Evolutionary conservation across 2,113 vertebrate species (phyloP).

Genomic region (Phalacrocorax brasilianus): DNA sequence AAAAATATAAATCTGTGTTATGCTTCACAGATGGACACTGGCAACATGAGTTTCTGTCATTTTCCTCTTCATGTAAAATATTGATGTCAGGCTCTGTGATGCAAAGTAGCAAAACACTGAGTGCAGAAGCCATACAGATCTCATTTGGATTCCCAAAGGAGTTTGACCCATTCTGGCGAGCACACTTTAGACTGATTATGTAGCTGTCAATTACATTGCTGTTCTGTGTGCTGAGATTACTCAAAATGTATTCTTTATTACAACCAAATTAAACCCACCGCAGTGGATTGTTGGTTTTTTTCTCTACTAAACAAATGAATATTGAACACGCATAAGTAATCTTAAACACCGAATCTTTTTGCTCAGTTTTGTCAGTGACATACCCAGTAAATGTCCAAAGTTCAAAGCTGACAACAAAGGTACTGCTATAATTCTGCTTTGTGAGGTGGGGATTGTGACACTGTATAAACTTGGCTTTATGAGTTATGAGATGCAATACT

Average conservation of each 20-base stretch:
- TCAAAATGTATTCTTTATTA: background rate
- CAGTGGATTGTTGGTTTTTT: background rate
- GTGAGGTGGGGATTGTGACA: background rate
- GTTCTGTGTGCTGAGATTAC: conserved; percentile 7
- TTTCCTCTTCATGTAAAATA: conserved; percentile 1
- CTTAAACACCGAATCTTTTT: background rate
- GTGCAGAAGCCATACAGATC: conserved; percentile 22
- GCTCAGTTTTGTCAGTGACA: background rate
- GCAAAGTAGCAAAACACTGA: background rate
- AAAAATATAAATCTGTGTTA: background rate
- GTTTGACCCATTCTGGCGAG: background rate
- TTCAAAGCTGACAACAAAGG: background rate
- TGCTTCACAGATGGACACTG: background rate
- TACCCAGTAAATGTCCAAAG: background rate
- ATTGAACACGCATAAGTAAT: conserved; percentile 11
- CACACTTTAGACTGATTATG: conserved; percentile 41
- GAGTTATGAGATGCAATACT: conserved; percentile 5
- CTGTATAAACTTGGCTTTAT: background rate
- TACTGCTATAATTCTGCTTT: background rate
- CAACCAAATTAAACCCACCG: background rate
- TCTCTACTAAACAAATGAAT: background rate
- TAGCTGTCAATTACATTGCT: conserved; percentile 28
- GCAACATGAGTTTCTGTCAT: background rate
- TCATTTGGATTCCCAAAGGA: conserved; percentile 49
- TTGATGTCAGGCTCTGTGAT: background rate